These are phyloP conservation scores for Celastrina argiolus DNA, from an alignment of 2,888 invertebrate genomes.

Conservation along the genomic window DNA sequence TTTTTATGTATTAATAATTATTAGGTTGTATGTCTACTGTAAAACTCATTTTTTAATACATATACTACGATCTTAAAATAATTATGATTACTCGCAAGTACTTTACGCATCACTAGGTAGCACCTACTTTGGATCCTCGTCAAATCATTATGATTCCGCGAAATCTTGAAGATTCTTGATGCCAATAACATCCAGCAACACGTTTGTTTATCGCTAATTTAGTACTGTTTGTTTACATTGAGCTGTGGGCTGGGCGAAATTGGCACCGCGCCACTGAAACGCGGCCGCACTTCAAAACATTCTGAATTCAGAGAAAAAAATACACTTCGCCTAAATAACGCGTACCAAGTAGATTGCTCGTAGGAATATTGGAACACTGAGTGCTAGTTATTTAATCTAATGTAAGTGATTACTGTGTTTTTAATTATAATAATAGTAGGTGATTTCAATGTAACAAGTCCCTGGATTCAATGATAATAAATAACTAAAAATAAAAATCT, in stretches of 20 bases:
- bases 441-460: background rate
- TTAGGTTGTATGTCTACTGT: too few species aligned
- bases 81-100: too few species aligned
- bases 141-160: background rate
- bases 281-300: conserved; percentile 63
- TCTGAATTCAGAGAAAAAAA: conserved; percentile 59
- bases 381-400: background rate
- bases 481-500: background rate
- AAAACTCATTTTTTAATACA: too few species aligned
- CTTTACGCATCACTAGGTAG: too few species aligned
- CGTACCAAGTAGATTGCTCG: conserved; percentile 25
- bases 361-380: background rate
- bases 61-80: too few species aligned
- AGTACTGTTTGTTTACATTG: conserved; percentile 38
- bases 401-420: background rate
- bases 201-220: conserved; percentile 32
- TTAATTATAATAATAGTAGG: background rate
- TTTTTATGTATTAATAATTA: too few species aligned
- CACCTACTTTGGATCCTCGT: background rate
- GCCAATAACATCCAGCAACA: conserved; percentile 11
- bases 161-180: conserved; percentile 12
- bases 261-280: conserved; percentile 59
- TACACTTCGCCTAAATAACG: conserved; percentile 30
- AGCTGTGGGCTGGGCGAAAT: conserved; percentile 34
- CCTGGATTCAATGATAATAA: background rate